A percentile compares a stretch with the other conserved stretches of the same genome.
phyloP scores from a whole-genome alignment of 2,113 vertebrate species.

The Aldabrachelys gigantea region DNA sequence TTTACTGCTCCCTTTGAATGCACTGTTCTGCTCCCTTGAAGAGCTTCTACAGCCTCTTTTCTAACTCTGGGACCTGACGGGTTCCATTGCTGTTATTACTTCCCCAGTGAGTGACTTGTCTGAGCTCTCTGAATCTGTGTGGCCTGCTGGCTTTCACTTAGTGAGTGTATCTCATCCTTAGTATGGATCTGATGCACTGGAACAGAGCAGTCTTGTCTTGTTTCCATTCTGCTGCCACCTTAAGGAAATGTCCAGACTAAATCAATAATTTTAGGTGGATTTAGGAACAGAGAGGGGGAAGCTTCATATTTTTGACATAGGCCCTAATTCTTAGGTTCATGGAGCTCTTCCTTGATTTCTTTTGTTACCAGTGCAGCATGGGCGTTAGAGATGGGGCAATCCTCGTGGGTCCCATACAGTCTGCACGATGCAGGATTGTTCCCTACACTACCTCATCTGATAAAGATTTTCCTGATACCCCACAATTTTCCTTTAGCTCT shows the following conservation, averaged over 20 bases:
- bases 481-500: background rate
- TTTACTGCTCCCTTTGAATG: too few species aligned
- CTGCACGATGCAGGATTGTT: background rate
- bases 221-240: background rate
- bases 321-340: background rate
- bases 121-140: background rate
- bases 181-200: accelerated
- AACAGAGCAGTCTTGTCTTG: background rate
- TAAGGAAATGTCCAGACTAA: background rate
- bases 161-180: accelerated
- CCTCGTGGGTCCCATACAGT: background rate
- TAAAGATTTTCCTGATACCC: accelerated
- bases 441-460: accelerated
- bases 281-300: background rate
- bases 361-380: background rate
- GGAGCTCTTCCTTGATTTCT: background rate
- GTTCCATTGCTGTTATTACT: background rate
- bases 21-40: too few species aligned
- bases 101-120: background rate
- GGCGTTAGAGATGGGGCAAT: background rate
- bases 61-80: too few species aligned
- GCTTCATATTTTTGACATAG: accelerated
- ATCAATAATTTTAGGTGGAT: background rate
- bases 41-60: too few species aligned
- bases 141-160: background rate